Percentiles rank a stretch among this genome's conserved stretches.
Conservation (phyloP, 37 sponge, comb jelly and placozoan genomes). For the Haliclona indistincta region DNA sequence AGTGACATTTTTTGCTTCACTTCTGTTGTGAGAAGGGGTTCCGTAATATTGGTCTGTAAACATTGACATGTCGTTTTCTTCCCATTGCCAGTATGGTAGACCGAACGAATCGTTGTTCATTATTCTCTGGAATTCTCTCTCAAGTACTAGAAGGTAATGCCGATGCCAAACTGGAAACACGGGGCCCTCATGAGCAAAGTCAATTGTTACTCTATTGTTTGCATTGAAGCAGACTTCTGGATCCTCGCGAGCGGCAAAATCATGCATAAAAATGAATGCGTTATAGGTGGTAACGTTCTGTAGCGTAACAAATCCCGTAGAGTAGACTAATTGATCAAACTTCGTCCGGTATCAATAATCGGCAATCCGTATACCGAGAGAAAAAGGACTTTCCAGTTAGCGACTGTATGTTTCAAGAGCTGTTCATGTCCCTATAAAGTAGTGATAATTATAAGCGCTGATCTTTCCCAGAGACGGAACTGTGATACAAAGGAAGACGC, state of each 20-base stretch:
- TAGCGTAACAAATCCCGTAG: constrained; percentile 6
- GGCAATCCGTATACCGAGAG: too few relatives aligned
- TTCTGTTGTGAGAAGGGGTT: not conserved
- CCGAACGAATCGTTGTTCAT: constrained; percentile 6
- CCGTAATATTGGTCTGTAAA: constrained; percentile 18
- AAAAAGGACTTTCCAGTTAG: too few relatives aligned
- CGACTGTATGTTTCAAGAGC: too few relatives aligned
- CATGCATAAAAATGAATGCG: constrained; percentile 17
- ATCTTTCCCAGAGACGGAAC: too few relatives aligned
- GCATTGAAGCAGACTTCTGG: not conserved
- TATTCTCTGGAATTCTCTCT: constrained; percentile 33
- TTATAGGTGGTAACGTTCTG: constrained; percentile 36
- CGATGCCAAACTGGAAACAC: constrained; percentile 41
- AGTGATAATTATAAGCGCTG: too few relatives aligned
- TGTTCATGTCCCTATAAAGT: too few relatives aligned
- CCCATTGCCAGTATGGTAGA: constrained; percentile 47
- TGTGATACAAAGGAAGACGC: too few relatives aligned
- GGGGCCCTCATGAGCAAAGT: constrained; percentile 46
- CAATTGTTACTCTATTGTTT: not conserved
- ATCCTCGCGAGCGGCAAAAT: too few relatives aligned
- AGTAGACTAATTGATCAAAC: too few relatives aligned
- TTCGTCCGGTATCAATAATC: too few relatives aligned
- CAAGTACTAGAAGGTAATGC: constrained; percentile 9
- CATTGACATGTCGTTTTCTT: not conserved
- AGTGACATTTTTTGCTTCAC: constrained; percentile 13